A percentile compares a stretch with the other conserved stretches of the same genome.
phyloP scores from a whole-genome alignment of 2,888 invertebrate species.

The Tetragonula carbonaria region DNA sequence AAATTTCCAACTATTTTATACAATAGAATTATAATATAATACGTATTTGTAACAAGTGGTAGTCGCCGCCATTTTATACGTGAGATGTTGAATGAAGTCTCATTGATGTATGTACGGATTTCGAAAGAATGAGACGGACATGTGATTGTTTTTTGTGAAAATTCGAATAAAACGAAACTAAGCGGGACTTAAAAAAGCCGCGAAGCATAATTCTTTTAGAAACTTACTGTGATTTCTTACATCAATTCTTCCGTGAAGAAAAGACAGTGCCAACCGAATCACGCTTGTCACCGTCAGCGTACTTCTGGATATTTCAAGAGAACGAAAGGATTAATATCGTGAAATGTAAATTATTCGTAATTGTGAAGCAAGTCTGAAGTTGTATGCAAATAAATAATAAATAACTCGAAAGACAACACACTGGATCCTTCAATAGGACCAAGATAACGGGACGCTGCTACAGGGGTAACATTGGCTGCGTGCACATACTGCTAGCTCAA shows the following conservation, averaged over 20 bases:
- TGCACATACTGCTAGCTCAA: conserved; percentile 49
- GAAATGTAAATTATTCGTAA: conserved; percentile 45
- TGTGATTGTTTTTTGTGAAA: conserved; percentile 61
- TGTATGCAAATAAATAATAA: conserved; percentile 39
- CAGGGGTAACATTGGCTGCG: conserved; percentile 56
- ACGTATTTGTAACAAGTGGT: conserved; percentile 56
- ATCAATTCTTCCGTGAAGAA: conserved; percentile 38
- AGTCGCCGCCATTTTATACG: conserved; percentile 60
- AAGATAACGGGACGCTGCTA: conserved; percentile 59
- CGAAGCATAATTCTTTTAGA: conserved; percentile 44
- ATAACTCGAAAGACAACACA: conserved; percentile 39
- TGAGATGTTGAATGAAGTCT: conserved; percentile 57
- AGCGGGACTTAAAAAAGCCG: conserved; percentile 39
- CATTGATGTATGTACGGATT: conserved; percentile 61
- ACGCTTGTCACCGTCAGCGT: conserved; percentile 51
- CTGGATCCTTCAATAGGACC: conserved; percentile 37
- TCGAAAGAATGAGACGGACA: conserved; percentile 52
- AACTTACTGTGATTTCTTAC: conserved; percentile 54
- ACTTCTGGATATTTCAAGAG: conserved; percentile 49
- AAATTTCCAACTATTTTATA: not conserved
- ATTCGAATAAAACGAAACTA: conserved; percentile 24
- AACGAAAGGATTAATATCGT: conserved; percentile 23
- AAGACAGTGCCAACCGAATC: conserved; percentile 53
- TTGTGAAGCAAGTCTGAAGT: conserved; percentile 49
- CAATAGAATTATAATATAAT: conserved; percentile 9